phyloP scores from a whole-genome alignment of 2,113 vertebrate species.

The Dromaius novaehollandiae region DNA sequence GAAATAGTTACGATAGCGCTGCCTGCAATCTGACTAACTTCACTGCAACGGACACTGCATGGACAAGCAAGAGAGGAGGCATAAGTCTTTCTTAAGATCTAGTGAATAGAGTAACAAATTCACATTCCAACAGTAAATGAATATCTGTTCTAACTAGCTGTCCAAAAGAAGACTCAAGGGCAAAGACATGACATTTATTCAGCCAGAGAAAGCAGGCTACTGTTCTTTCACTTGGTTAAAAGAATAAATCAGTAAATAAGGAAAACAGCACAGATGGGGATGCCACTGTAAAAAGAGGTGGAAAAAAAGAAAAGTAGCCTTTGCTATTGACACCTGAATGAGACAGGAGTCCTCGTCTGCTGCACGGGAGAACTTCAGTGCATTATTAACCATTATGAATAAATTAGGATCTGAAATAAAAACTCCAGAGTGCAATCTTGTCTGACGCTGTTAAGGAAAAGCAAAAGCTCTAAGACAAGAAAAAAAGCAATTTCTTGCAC shows the following conservation, averaged over 20 bases:
- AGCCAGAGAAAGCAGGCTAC: not conserved
- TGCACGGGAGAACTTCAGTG: not conserved
- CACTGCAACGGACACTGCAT: not conserved
- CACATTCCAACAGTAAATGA: too few species aligned
- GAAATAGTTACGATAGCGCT: not conserved
- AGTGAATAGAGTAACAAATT: too few species aligned
- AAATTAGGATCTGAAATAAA: not conserved
- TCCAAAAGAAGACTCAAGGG: too few species aligned
- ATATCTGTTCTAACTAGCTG: too few species aligned
- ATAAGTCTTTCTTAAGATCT: too few species aligned
- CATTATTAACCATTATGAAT: not conserved
- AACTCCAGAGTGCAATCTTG: not conserved
- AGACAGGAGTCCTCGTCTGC: not conserved
- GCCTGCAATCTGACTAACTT: not conserved
- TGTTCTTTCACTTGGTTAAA: not conserved
- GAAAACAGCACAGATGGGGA: not conserved
- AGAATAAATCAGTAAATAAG: not conserved
- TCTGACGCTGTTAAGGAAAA: not conserved
- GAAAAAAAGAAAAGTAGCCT: not conserved
- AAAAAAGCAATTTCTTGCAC: not conserved
- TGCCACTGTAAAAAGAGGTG: not conserved
- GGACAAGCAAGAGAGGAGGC: not conserved
- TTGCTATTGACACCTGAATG: not conserved
- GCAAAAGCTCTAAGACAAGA: not conserved
- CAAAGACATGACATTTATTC: not conserved